Evolutionary conservation across 2,797 vertebrate genomes (phyloP).

Genomic region (Trichosurus vulpecula): DNA sequence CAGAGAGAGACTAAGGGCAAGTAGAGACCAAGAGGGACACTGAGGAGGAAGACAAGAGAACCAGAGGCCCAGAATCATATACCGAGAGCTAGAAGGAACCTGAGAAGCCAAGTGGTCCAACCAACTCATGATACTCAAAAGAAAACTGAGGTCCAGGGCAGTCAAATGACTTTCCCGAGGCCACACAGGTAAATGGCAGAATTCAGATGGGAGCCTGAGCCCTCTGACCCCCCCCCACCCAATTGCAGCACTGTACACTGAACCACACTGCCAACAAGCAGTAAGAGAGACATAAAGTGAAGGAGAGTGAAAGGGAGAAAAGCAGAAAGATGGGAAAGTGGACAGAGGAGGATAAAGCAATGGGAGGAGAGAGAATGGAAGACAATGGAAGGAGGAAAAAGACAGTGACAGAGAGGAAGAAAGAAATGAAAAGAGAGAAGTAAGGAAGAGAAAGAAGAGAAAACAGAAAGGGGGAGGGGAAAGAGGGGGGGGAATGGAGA

Average conservation of each 20-base stretch:
- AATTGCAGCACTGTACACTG: neutral
- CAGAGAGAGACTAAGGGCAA: neutral
- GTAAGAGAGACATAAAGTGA: neutral
- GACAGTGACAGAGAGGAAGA: neutral
- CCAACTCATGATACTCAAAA: neutral
- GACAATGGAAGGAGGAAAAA: too few relatives aligned
- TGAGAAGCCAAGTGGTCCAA: neutral
- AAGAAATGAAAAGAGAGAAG: too few relatives aligned
- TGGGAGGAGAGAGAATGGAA: neutral
- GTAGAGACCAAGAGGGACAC: neutral
- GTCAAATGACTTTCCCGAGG: neutral
- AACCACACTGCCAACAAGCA: neutral
- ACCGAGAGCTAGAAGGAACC: neutral
- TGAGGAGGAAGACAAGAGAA: neutral
- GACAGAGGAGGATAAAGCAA: neutral
- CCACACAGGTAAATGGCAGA: neutral
- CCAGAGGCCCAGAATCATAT: neutral
- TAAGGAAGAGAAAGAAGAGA: too few relatives aligned
- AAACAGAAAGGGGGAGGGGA: too few relatives aligned
- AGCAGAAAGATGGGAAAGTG: neutral
- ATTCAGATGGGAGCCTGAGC: neutral
- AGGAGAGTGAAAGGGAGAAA: neutral
- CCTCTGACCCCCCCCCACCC: neutral
- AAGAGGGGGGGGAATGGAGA: too few relatives aligned
- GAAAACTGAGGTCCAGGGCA: neutral